phyloP scores from a whole-genome alignment of 2,888 invertebrate genomes.

The Caenorhabditis becei region DNA sequence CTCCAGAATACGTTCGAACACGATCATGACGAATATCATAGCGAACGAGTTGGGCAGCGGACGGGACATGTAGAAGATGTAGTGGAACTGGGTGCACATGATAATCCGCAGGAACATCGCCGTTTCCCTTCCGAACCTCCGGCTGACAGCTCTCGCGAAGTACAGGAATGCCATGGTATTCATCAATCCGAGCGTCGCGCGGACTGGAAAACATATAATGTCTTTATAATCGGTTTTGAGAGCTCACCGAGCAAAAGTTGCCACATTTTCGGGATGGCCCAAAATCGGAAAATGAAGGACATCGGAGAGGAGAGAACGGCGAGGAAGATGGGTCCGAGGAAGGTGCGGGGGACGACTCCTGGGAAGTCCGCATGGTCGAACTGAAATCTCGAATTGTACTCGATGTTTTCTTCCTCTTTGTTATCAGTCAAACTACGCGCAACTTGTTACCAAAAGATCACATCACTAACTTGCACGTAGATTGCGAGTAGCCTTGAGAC shows the following conservation, averaged over 20 bases:
- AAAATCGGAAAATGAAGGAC: conserved; percentile 61
- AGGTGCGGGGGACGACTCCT: conserved; percentile 96
- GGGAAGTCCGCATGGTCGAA: conserved; percentile 98
- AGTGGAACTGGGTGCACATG: conserved; percentile 95
- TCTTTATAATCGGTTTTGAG: background rate
- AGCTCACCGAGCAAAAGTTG: conserved; percentile 72
- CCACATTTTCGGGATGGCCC: conserved; percentile 74
- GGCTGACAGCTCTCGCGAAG: conserved; percentile 88
- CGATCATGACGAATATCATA: conserved; percentile 90
- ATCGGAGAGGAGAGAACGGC: conserved; percentile 80
- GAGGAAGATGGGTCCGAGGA: conserved; percentile 92
- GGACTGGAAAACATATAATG: conserved; percentile 86
- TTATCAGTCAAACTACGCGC: conserved; percentile 3
- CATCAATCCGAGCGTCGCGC: conserved; percentile 88
- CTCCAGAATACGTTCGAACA: conserved; percentile 90
- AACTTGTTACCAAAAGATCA: conserved; percentile 34
- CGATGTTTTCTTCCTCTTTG: background rate
- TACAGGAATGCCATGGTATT: conserved; percentile 88
- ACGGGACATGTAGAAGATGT: conserved; percentile 95
- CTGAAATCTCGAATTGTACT: conserved; percentile 84
- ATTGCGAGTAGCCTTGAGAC: conserved; percentile 37
- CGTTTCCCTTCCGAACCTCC: conserved; percentile 89
- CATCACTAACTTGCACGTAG: conserved; percentile 17
- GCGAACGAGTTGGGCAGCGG: conserved; percentile 96
- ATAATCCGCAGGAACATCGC: conserved; percentile 84